Base-by-base conservation (phyloP, 2,113 vertebrate genomes). In the Archilochus colubris region DNA sequence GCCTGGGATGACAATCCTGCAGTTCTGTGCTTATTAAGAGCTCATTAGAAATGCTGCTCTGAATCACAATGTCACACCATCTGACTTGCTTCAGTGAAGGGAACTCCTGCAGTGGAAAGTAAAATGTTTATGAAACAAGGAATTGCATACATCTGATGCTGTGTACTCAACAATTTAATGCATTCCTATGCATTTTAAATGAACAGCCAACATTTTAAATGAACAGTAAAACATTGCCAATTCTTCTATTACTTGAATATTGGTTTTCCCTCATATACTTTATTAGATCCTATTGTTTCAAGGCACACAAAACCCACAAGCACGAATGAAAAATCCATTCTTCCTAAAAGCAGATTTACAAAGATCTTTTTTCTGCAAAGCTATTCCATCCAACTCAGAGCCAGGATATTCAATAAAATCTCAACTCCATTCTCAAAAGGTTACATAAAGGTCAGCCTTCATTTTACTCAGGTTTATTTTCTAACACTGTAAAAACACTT, bases 381-480 rank as follows among this genome's bases (percentile, higher is more conserved):
- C 58, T 75, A 72, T 46, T 91, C 88, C 25, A 3, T 74, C 82
- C 86, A 61, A 24, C 68, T 64, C 6, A 0, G 55, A 89, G 76
- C 21, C 82, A 86, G 79, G 72, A 86, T 69, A 81, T 44, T 82
- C 90, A 93, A 82, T 84, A 95, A 95, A 95, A 93, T 58, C 75
- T 82, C 94, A 86, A 51, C 85, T 88, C 90, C 40, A 19, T 64
- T 83, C 85, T 94, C 88, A 58, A 93, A 89, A 95, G 94, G 90
- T 96, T 95, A 95, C 80, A 54, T 67, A 94, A 95, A 96, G 95
- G 95, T 95, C 93, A 95, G 80, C 80, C 68, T 84, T 88, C 82
- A 83, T 82, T 96, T 95, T 62, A 91, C 68, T 54, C 93, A 90
- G 92, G 92, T 97, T 96, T 94, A 94, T 95, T 93, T 95, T 95